phyloP scores from a whole-genome alignment of 2,797 vertebrate species.

The Amblyraja radiata region DNA sequence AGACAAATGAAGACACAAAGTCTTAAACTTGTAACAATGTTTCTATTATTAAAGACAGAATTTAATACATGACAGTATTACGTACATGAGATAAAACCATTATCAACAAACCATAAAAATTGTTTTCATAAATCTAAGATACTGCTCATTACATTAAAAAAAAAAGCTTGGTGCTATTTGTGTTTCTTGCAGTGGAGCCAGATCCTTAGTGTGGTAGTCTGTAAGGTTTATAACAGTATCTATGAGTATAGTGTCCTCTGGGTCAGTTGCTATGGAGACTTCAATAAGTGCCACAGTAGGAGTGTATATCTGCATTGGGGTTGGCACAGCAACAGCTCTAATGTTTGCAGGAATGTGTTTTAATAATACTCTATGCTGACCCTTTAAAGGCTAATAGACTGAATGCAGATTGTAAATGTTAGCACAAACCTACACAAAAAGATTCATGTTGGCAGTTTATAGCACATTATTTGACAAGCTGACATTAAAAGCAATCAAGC shows the following conservation, averaged over 20 bases:
- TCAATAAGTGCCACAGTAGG: conserved; percentile 37
- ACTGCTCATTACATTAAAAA: background rate
- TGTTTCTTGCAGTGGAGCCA: conserved; percentile 31
- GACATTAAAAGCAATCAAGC: conserved; percentile 34
- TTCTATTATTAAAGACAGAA: background rate
- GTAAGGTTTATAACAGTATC: conserved; percentile 36
- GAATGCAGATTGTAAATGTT: conserved; percentile 38
- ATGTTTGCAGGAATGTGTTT: conserved; percentile 35
- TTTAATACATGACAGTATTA: background rate
- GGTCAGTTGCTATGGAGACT: conserved; percentile 37
- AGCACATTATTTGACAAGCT: conserved; percentile 37
- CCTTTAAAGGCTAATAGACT: conserved; percentile 36
- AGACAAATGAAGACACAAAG: background rate
- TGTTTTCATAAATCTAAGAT: background rate
- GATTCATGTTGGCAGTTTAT: conserved; percentile 38
- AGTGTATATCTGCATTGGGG: conserved; percentile 37
- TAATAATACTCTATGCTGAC: conserved; percentile 37
- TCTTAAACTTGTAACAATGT: background rate
- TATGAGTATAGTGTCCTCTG: conserved; percentile 35
- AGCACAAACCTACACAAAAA: conserved; percentile 38
- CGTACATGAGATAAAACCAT: background rate
- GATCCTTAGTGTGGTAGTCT: conserved; percentile 2
- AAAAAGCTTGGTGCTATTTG: conserved; percentile 2
- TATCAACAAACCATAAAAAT: background rate
- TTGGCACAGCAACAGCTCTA: conserved; percentile 35